These are phyloP conservation scores for Plumapathes pennacea DNA, from an alignment of 92 coral and sea anemone genomes.

Conservation along the genomic window DNA sequence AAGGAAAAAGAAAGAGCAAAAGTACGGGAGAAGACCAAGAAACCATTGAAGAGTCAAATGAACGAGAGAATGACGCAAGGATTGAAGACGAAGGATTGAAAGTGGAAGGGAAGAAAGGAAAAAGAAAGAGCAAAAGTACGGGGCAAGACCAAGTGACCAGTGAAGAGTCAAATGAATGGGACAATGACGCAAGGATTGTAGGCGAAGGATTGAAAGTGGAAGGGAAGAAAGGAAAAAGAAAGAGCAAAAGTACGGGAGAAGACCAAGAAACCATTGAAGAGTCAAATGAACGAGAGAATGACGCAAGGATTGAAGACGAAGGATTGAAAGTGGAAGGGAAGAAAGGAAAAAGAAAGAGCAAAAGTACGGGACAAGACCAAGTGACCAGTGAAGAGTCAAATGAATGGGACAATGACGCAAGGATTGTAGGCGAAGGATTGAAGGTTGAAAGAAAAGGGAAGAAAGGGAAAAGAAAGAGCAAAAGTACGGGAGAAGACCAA, in stretches of 20 bases:
- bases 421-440: too few species aligned
- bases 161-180: neutral
- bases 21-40: neutral
- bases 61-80: constrained; percentile 3
- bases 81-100: neutral
- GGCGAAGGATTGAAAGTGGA: too few species aligned
- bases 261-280: neutral
- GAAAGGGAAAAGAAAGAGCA: constrained; percentile 15
- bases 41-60: constrained; percentile 1
- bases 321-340: neutral
- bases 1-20: constrained; percentile 4
- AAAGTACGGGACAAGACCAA: neutral
- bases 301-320: constrained; percentile 1
- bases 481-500: constrained; percentile 4
- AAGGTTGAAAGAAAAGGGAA: neutral
- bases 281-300: constrained; percentile 1
- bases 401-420: neutral
- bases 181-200: neutral
- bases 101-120: neutral
- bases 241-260: constrained; percentile 5
- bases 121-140: constrained; percentile 1
- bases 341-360: neutral
- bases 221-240: constrained; percentile 7
- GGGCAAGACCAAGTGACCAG: neutral
- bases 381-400: neutral